Base-by-base conservation (phyloP, 2,888 invertebrate species). In the Eledona agricola region DNA sequence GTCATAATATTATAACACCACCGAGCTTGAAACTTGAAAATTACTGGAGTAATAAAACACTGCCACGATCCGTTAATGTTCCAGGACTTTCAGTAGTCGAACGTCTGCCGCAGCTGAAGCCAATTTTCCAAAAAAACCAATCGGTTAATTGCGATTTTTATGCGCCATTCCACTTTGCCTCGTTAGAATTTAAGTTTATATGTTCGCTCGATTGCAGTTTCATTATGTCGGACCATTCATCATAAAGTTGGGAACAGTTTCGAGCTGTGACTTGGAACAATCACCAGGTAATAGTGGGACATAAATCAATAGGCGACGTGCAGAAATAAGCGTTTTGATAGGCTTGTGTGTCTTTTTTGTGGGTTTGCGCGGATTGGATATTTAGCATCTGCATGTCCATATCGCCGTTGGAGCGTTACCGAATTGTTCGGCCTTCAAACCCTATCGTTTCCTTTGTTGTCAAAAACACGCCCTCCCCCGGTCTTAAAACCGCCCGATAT, bases 141-240 rank as follows among this genome's bases (percentile, higher is more conserved):
- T n/a, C n/a, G n/a, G n/a, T n/a, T n/a, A n/a, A n/a, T n/a, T n/a
- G n/a, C n/a, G n/a, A n/a, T n/a, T n/a, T n/a, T n/a, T n/a, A n/a
- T n/a, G n/a, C n/a, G n/a, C n/a, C n/a, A 19, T 4, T 19, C 5
- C 5, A 19, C 19, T 5, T 11, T 29, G 12, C n/a, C 15, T 13
- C 13, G 12, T 29, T 9, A 28, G 28, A 38, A 9, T 38, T 29
- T 28, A 29, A 28, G 9, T 40, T 28, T 40, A 12, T 35, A 19
- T 17, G 28, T 20, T 13, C 6, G 40, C 40, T 40, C n/a, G 11
- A 40, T 28, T 28, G 40, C 40, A 28, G 17, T 40, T 40, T 40
- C 40, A 40, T 40, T 40, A 28, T 40, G 20, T 40, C 20, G 16
- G 28, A 26, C 11, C 40, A 29, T 40, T 40, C 20, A 40, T 40